Evolutionary conservation across 2,888 invertebrate species (phyloP).

Genomic region (Listrodromus nycthemerus): DNA sequence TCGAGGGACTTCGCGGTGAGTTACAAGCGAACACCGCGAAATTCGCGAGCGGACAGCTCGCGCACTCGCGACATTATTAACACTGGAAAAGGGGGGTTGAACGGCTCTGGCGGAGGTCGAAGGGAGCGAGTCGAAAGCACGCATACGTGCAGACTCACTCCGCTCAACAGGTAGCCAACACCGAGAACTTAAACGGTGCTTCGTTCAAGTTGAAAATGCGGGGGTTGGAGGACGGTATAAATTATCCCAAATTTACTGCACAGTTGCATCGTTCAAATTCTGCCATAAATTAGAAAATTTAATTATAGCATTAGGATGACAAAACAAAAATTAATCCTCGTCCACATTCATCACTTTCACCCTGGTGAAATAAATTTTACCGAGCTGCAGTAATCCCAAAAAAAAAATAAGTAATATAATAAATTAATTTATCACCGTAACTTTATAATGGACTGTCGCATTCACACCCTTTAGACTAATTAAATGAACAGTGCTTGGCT

Average conservation of each 20-base stretch:
- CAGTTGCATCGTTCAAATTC: too few relatives aligned
- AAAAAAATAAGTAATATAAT: too few relatives aligned
- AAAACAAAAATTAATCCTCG: too few relatives aligned
- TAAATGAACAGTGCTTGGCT: too few relatives aligned
- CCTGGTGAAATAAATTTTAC: too few relatives aligned
- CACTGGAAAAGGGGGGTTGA: constrained; percentile 3
- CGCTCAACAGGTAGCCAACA: constrained; percentile 62
- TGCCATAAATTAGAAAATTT: too few relatives aligned
- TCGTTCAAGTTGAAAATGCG: constrained; percentile 29
- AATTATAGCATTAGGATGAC: too few relatives aligned
- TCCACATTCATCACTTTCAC: too few relatives aligned
- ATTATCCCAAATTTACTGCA: background rate
- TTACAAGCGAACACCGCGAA: constrained; percentile 1
- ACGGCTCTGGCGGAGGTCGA: background rate
- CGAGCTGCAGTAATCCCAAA: too few relatives aligned
- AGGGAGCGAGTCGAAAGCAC: constrained; percentile 23
- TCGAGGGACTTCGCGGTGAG: background rate
- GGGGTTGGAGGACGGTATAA: constrained; percentile 12
- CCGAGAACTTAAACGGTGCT: constrained; percentile 48
- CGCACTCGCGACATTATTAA: constrained; percentile 30
- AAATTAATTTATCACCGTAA: too few relatives aligned
- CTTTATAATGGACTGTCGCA: too few relatives aligned
- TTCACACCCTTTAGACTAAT: too few relatives aligned
- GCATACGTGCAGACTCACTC: constrained; percentile 36
- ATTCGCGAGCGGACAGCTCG: constrained; percentile 2